Percentiles rank a stretch among this genome's conserved stretches.
These are phyloP conservation scores for Acromyrmex charruanus DNA, from an alignment of 1,140 invertebrate genomes.

Conservation along the genomic window DNA sequence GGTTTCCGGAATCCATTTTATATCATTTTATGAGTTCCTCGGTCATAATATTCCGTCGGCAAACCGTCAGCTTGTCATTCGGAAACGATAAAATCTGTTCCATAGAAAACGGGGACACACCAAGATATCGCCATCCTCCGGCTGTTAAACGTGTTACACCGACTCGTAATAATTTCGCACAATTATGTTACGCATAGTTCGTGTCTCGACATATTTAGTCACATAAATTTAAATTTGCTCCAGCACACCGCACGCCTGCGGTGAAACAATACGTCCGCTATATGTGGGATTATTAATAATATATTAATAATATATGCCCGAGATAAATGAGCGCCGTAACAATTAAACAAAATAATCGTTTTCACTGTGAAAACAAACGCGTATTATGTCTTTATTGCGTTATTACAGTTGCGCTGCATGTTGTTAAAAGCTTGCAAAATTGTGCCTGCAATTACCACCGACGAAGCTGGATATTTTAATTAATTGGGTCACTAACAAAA, in stretches of 20 bases:
- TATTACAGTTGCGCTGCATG: conserved; percentile 58
- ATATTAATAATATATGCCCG: conserved; percentile 57
- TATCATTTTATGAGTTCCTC: conserved; percentile 55
- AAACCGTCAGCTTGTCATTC: conserved; percentile 27
- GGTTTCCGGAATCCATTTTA: conserved; percentile 64
- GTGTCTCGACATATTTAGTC: conserved; percentile 28
- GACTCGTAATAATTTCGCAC: conserved; percentile 31
- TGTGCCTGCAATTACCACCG: conserved; percentile 57
- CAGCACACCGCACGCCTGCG: conserved; percentile 46
- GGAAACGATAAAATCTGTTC: conserved; percentile 50
- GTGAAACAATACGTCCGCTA: conserved; percentile 53
- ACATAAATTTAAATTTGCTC: conserved; percentile 54
- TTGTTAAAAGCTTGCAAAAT: conserved; percentile 60
- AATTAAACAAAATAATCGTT: conserved; percentile 64
- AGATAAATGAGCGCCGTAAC: conserved; percentile 58
- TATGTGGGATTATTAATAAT: conserved; percentile 57
- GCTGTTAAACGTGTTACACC: conserved; percentile 20
- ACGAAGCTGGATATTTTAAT: conserved; percentile 54
- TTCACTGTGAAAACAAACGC: conserved; percentile 53
- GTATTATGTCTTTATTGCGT: conserved; percentile 61
- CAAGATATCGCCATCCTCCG: conserved; percentile 31
- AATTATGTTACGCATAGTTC: conserved; percentile 49
- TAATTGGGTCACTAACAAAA: conserved; percentile 64
- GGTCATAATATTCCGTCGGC: conserved; percentile 32
- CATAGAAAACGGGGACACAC: neutral